Evolutionary conservation across 2,113 vertebrate genomes (phyloP).

Genomic region (Suncus etruscus): DNA sequence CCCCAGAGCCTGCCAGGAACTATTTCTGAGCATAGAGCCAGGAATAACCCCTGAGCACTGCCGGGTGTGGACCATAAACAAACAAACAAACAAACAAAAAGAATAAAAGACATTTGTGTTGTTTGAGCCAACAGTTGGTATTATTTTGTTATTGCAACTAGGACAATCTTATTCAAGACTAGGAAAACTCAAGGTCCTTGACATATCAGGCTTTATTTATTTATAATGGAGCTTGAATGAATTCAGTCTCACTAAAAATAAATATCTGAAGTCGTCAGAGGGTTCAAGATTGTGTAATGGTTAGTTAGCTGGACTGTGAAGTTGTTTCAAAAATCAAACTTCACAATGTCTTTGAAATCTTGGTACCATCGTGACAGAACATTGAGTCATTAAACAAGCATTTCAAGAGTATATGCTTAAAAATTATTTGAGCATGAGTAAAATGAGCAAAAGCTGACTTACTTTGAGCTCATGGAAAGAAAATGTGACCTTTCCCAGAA

Average conservation of each 20-base stretch:
- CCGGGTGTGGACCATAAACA: too few species aligned
- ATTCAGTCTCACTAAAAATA: background rate
- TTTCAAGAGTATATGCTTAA: constrained; percentile 8
- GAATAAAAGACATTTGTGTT: background rate
- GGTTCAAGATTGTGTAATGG: too few species aligned
- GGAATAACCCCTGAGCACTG: too few species aligned
- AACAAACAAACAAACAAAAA: too few species aligned
- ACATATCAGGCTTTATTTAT: background rate
- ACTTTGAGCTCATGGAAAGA: background rate
- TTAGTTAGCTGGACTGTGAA: background rate
- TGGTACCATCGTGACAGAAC: background rate
- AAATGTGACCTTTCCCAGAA: constrained; percentile 5
- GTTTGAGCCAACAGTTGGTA: background rate
- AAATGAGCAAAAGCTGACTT: background rate
- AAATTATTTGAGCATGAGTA: background rate
- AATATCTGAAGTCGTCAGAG: background rate
- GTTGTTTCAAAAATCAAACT: background rate
- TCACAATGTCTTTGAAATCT: background rate
- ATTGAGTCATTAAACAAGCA: constrained; percentile 28
- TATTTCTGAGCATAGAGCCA: too few species aligned
- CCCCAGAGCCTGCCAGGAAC: too few species aligned
- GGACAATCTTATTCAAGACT: background rate
- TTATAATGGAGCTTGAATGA: background rate
- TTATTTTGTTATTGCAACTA: background rate
- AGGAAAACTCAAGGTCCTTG: fast-evolving